Conservation (phyloP, 2,888 invertebrate species). For the Morpho achilles region DNA sequence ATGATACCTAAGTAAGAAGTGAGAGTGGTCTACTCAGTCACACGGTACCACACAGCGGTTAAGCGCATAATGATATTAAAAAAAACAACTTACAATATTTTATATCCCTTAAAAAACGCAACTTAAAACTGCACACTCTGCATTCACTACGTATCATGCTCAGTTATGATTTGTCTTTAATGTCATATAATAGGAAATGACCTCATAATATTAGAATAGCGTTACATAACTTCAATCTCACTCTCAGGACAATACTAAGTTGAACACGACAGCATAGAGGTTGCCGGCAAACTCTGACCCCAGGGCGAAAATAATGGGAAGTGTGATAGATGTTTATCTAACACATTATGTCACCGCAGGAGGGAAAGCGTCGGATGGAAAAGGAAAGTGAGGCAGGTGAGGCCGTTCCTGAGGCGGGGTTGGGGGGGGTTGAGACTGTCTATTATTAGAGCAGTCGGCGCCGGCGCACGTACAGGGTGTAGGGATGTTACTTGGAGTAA, state of each 20-base stretch:
- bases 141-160: no score
- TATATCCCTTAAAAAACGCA: no score
- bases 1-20: no score
- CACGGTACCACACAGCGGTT: no score
- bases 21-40: no score
- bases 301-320: conserved; percentile 28
- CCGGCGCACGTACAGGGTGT: conserved; percentile 54
- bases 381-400: conserved; percentile 71
- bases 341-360: conserved; percentile 30
- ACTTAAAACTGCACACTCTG: no score
- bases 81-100: no score
- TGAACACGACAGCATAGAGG: conserved; percentile 19
- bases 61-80: no score
- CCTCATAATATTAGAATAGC: conserved; percentile 11
- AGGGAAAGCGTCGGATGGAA: conserved; percentile 53
- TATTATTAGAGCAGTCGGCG: conserved; percentile 71
- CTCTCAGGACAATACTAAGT: conserved; percentile 21
- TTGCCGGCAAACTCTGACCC: conserved; percentile 31
- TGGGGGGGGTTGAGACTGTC: conserved; percentile 58
- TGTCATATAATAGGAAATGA: neutral
- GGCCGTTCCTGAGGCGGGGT: conserved; percentile 41
- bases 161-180: no score
- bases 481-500: no score
- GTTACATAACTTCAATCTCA: conserved; percentile 22
- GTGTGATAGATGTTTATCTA: conserved; percentile 33